These are phyloP conservation scores for Tychaedon coryphoeus DNA, from an alignment of 2,113 vertebrate species.

Conservation along the genomic window DNA sequence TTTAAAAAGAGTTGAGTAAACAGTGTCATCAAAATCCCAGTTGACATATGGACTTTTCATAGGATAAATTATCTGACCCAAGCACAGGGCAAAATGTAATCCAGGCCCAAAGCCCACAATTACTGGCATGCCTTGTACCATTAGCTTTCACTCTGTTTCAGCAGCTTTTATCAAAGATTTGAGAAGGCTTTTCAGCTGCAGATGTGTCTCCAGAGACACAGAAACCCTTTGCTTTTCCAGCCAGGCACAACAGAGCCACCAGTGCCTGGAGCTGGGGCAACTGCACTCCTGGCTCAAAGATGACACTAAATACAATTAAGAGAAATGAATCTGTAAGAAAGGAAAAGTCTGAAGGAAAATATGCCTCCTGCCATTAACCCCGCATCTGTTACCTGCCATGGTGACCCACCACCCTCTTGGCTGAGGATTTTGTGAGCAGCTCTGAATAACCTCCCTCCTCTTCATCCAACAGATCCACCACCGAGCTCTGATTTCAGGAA, in stretches of 20 bases:
- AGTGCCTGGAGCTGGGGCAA: too few species aligned
- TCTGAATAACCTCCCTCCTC: not conserved
- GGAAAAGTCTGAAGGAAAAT: not conserved
- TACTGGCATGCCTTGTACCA: not conserved
- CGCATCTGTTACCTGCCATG: not conserved
- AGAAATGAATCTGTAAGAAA: not conserved
- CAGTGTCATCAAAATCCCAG: not conserved
- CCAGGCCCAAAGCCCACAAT: not conserved
- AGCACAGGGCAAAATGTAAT: not conserved
- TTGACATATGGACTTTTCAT: not conserved
- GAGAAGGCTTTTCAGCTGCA: conserved; percentile 28
- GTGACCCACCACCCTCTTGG: not conserved
- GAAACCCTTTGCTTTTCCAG: not conserved
- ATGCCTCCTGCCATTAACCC: not conserved
- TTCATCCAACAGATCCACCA: not conserved
- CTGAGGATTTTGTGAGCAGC: not conserved
- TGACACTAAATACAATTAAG: not conserved
- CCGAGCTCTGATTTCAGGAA: not conserved
- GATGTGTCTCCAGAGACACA: not conserved
- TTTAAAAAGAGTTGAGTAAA: not conserved
- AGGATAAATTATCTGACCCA: not conserved
- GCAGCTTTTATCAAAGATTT: conserved; percentile 18
- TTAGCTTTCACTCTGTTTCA: not conserved
- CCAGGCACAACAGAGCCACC: not conserved
- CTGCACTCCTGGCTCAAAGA: not conserved